phyloP scores from a whole-genome alignment of 2,797 vertebrate genomes.

The Gambusia yucatana region DNA sequence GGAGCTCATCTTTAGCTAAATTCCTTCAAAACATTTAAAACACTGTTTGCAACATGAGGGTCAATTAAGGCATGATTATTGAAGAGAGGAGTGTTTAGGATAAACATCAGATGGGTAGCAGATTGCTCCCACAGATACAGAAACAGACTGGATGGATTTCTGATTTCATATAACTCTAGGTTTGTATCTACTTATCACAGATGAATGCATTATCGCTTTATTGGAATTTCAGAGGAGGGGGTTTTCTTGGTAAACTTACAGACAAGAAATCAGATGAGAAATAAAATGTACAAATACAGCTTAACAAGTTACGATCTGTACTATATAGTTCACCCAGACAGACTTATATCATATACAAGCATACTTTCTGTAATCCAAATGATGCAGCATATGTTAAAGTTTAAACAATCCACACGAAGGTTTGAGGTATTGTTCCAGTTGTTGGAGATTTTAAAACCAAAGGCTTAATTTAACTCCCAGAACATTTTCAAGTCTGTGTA shows the following conservation, averaged over 20 bases:
- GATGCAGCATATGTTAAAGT: not conserved
- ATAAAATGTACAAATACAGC: not conserved
- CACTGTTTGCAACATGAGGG: slow-evolving; percentile 27
- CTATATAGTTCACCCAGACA: not conserved
- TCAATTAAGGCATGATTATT: slow-evolving; percentile 26
- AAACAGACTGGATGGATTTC: not conserved
- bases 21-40: slow-evolving; percentile 37
- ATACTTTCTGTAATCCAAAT: not conserved
- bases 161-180: not conserved
- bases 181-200: not conserved
- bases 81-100: slow-evolving; percentile 23
- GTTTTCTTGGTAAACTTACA: not conserved
- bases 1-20: slow-evolving; percentile 22
- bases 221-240: not conserved
- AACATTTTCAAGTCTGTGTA: not conserved
- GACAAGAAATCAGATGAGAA: not conserved
- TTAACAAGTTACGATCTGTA: not conserved
- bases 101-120: slow-evolving; percentile 4
- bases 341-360: not conserved
- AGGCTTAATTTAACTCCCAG: not conserved
- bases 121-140: not conserved
- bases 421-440: not conserved
- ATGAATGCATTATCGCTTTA: not conserved
- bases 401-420: not conserved
- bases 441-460: not conserved